Conservation (phyloP, 2,888 invertebrate species). For the Myopa tessellatipennis region DNA sequence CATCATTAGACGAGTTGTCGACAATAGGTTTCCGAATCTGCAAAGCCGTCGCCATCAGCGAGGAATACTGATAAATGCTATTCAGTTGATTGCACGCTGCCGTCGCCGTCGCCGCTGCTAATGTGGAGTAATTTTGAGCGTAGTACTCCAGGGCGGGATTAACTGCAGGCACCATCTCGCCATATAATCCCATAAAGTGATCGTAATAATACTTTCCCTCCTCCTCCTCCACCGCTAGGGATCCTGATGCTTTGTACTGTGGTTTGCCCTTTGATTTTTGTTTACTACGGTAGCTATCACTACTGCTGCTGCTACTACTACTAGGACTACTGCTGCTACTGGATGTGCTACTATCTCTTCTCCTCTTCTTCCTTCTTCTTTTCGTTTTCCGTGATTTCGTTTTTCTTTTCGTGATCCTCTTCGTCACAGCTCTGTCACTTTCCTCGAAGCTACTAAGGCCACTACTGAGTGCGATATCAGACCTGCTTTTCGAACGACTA, state of each 20-base stretch:
- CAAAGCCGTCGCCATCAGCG: conserved; percentile 36
- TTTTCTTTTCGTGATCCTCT: conserved; percentile 34
- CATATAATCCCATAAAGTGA: background rate
- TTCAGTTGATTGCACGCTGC: conserved; percentile 53
- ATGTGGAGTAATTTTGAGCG: conserved; percentile 32
- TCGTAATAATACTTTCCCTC: background rate
- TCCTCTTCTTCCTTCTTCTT: conserved; percentile 26
- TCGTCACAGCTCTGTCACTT: background rate
- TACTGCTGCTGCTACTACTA: conserved; percentile 37
- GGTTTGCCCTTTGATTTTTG: background rate
- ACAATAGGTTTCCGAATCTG: background rate
- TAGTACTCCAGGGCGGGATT: conserved; percentile 42
- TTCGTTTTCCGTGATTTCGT: conserved; percentile 36
- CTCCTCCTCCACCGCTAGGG: conserved; percentile 11
- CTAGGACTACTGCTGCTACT: conserved; percentile 42
- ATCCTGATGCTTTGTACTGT: background rate
- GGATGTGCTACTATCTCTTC: conserved; percentile 39
- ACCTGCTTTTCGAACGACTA: conserved; percentile 30
- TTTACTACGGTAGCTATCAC: conserved; percentile 16
- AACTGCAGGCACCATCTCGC: background rate
- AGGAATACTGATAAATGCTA: conserved; percentile 37
- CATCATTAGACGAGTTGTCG: no score
- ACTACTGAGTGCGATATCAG: conserved; percentile 36
- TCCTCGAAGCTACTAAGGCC: conserved; percentile 23
- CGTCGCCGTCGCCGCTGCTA: conserved; percentile 40